These are phyloP conservation scores for Troides oblongomaculatus DNA, from an alignment of 2,888 invertebrate species.

Conservation along the genomic window DNA sequence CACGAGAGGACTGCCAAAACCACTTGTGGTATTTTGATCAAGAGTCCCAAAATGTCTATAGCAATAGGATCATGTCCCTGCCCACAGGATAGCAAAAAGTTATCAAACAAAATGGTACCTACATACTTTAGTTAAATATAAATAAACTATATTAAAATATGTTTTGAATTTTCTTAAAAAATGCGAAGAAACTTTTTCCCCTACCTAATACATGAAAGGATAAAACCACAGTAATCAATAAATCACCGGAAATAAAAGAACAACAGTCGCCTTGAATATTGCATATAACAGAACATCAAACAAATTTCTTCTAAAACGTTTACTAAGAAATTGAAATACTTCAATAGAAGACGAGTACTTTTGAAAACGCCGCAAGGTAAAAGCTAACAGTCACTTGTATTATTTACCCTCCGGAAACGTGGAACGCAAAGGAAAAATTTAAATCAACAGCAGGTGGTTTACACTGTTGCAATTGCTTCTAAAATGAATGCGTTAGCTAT, in stretches of 20 bases:
- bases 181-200: too few relatives aligned
- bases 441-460: slow-evolving; percentile 48
- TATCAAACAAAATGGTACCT: too few relatives aligned
- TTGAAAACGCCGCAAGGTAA: slow-evolving; percentile 40
- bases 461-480: slow-evolving; percentile 43
- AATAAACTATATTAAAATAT: too few relatives aligned
- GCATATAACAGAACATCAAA: slow-evolving; percentile 15
- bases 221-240: too few relatives aligned
- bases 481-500: slow-evolving; percentile 25
- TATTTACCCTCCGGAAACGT: slow-evolving; percentile 33
- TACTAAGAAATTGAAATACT: slow-evolving; percentile 36
- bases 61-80: too few relatives aligned
- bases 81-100: too few relatives aligned
- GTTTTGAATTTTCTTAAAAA: too few relatives aligned
- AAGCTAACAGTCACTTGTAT: slow-evolving; percentile 40
- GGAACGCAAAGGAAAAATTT: slow-evolving; percentile 44
- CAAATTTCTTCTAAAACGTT: slow-evolving; percentile 19
- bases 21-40: too few relatives aligned
- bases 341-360: slow-evolving; percentile 42
- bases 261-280: not conserved
- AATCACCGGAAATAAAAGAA: not conserved
- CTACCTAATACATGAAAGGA: too few relatives aligned
- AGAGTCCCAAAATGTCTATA: too few relatives aligned
- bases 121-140: too few relatives aligned
- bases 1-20: too few relatives aligned